These are phyloP conservation scores for Teleiodes luculella DNA, from an alignment of 2,888 invertebrate species.

Conservation along the genomic window DNA sequence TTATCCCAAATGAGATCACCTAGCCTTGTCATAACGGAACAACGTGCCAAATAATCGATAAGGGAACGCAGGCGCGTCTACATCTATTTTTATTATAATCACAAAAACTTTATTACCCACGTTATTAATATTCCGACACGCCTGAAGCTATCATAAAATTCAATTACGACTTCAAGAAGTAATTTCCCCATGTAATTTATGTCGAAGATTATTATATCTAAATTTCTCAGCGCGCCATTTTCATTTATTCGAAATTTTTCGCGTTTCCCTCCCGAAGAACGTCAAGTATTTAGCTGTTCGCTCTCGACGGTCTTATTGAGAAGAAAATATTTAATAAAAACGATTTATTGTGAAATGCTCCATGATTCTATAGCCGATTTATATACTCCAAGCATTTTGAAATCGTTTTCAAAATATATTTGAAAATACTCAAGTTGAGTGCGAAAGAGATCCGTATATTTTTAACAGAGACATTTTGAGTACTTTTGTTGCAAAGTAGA, in stretches of 20 bases:
- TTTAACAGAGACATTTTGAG: no score
- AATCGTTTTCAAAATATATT: no score
- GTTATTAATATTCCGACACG: not conserved
- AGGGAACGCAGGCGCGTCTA: not conserved
- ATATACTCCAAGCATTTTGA: not conserved
- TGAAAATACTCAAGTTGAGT: no score
- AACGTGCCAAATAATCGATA: not conserved
- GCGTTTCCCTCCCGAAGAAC: constrained; percentile 43
- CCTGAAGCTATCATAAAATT: not conserved
- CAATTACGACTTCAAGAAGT: not conserved
- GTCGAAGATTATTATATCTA: not conserved
- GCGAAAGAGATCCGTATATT: no score
- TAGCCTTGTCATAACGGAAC: not conserved
- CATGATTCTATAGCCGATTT: constrained; percentile 35
- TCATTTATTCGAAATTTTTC: constrained; percentile 49
- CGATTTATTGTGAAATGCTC: constrained; percentile 44
- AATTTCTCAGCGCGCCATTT: constrained; percentile 31
- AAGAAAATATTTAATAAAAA: constrained; percentile 58
- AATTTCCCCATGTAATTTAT: not conserved
- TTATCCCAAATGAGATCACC: no score
- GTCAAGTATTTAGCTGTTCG: constrained; percentile 42
- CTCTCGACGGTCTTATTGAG: constrained; percentile 44
- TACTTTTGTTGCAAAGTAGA: no score
- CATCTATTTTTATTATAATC: not conserved
- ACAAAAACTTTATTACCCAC: not conserved